These are phyloP conservation scores for Rhamnusium bicolor DNA, from an alignment of 2,888 invertebrate genomes.

Conservation along the genomic window DNA sequence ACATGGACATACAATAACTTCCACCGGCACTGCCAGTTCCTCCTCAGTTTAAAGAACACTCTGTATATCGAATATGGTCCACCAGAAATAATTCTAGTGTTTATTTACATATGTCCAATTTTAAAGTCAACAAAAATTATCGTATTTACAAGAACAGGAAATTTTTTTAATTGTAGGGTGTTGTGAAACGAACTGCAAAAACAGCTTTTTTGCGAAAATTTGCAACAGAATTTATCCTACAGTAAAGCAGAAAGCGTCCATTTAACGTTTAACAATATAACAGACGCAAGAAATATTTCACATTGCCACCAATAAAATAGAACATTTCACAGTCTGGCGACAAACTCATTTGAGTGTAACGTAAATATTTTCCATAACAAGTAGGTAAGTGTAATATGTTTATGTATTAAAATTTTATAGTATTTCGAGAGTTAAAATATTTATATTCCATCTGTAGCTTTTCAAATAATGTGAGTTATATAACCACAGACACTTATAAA, in stretches of 20 bases:
- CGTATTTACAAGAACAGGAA: too few relatives aligned
- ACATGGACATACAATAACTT: too few relatives aligned
- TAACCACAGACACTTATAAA: slow-evolving; percentile 16
- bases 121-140: too few relatives aligned
- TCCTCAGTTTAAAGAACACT: too few relatives aligned
- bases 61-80: too few relatives aligned
- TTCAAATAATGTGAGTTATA: slow-evolving; percentile 15
- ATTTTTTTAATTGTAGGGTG: too few relatives aligned
- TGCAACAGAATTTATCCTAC: too few relatives aligned
- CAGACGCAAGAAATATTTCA: not conserved
- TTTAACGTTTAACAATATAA: not conserved
- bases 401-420: slow-evolving; percentile 16
- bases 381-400: slow-evolving; percentile 17
- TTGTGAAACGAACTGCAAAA: too few relatives aligned
- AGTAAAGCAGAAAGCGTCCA: not conserved
- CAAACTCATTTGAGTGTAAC: slow-evolving; percentile 5
- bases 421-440: slow-evolving; percentile 8
- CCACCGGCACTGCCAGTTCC: too few relatives aligned
- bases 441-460: slow-evolving; percentile 9
- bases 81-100: too few relatives aligned
- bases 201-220: too few relatives aligned
- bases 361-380: slow-evolving; percentile 28
- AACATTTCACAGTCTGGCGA: slow-evolving; percentile 29
- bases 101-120: too few relatives aligned
- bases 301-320: slow-evolving; percentile 4